A percentile compares a stretch with the other conserved stretches of the same genome.
Conservation (phyloP, 2,888 invertebrate species). For the Tetragonula carbonaria region DNA sequence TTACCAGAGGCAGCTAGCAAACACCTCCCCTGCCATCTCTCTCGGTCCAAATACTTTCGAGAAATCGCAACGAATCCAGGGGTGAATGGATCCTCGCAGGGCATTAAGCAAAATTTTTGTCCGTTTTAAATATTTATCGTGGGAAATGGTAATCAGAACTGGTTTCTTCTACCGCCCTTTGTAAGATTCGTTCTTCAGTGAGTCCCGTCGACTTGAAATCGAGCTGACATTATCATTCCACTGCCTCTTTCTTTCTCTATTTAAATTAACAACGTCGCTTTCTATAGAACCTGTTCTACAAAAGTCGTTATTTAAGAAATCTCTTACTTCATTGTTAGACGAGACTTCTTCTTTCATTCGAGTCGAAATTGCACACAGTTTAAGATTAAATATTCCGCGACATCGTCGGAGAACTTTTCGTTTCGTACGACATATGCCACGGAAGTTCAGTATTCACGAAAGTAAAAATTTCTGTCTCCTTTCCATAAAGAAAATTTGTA, state of each 20-base stretch:
- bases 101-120: conserved; percentile 22
- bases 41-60: conserved; percentile 10
- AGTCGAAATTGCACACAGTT: neutral
- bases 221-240: neutral
- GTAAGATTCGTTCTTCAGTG: neutral
- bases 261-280: neutral
- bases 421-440: neutral
- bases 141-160: neutral
- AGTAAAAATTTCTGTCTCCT: neutral
- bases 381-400: neutral
- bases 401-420: neutral
- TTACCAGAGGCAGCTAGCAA: conserved; percentile 8
- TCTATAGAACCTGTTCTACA: neutral
- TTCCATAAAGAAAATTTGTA: neutral
- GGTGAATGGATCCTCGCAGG: conserved; percentile 21
- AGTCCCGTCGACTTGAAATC: neutral
- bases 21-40: conserved; percentile 32
- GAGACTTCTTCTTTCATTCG: neutral
- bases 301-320: neutral
- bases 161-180: neutral
- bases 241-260: neutral
- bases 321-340: neutral
- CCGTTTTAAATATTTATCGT: conserved; percentile 18
- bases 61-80: neutral
- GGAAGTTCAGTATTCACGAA: neutral